These are phyloP conservation scores for Halcyon badia DNA, from an alignment of 2,797 vertebrate species.

Conservation along the genomic window DNA sequence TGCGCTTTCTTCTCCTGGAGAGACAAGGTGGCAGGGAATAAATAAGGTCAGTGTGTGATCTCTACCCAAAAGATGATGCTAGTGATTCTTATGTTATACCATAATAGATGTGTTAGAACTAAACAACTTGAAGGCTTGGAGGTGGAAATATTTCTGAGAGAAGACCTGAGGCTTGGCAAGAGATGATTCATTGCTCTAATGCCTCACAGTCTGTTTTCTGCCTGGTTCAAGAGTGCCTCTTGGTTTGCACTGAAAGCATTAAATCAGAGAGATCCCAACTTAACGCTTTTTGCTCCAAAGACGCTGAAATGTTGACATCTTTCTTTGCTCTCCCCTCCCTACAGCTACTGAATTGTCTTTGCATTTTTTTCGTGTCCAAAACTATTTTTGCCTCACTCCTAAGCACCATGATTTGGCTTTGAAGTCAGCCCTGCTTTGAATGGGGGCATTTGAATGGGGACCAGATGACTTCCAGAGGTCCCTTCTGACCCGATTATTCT, in stretches of 20 bases:
- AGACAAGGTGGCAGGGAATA: rapidly evolving
- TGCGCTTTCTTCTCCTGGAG: background rate
- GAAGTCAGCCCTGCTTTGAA: background rate
- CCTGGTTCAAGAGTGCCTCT: background rate
- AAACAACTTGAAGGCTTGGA: background rate
- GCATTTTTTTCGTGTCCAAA: background rate
- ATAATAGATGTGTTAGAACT: background rate
- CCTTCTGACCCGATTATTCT: background rate
- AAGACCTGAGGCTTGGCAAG: background rate
- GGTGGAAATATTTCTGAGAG: background rate
- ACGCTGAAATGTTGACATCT: background rate
- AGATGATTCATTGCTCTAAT: background rate
- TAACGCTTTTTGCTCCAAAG: background rate
- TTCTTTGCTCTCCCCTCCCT: background rate
- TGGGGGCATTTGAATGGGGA: background rate
- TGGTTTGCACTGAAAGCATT: background rate
- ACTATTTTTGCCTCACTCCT: background rate
- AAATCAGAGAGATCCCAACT: background rate
- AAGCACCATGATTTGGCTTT: background rate
- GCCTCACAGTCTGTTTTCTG: background rate
- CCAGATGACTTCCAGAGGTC: background rate
- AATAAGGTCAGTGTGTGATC: background rate
- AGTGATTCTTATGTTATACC: background rate
- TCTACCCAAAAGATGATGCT: background rate
- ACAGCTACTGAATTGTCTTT: background rate